These are phyloP conservation scores for Lonchura striata DNA, from an alignment of 2,113 vertebrate genomes.

Conservation along the genomic window DNA sequence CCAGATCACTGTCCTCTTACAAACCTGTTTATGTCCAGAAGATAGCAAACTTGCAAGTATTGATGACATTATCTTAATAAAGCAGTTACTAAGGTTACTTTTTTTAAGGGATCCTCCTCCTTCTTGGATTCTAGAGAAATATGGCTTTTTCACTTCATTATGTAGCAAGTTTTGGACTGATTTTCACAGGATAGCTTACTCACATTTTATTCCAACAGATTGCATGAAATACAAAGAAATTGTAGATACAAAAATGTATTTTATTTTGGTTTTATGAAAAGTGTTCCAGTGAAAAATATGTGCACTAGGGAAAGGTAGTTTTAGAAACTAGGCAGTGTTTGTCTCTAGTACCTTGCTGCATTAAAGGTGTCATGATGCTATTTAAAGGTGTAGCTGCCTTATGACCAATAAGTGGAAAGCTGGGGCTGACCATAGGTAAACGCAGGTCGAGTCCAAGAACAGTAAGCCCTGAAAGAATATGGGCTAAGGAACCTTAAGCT, in stretches of 20 bases:
- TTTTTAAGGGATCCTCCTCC: not conserved
- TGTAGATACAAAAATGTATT: not conserved
- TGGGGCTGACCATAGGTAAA: not conserved
- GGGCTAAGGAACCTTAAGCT: not conserved
- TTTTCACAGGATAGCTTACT: not conserved
- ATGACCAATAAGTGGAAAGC: not conserved
- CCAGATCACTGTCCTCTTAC: not conserved
- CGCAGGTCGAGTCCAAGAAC: not conserved
- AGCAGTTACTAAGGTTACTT: not conserved
- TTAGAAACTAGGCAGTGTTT: not conserved
- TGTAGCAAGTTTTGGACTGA: slow-evolving; percentile 6
- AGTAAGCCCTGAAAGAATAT: not conserved
- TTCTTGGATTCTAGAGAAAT: not conserved
- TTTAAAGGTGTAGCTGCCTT: not conserved
- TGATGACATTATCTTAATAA: slow-evolving; percentile 3
- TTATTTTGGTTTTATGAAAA: not conserved
- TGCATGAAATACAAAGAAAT: not conserved
- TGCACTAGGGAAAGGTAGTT: not conserved
- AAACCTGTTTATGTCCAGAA: slow-evolving; percentile 4
- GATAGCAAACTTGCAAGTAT: slow-evolving; percentile 56
- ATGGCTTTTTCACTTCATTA: slow-evolving; percentile 35
- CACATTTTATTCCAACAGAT: not conserved
- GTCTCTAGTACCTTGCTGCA: not conserved
- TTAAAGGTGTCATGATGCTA: not conserved
- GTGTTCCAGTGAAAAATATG: not conserved